A percentile compares a stretch with the other conserved stretches of the same genome.
Conservation (phyloP, 2,888 invertebrate species). For the Lissonota sp. region DNA sequence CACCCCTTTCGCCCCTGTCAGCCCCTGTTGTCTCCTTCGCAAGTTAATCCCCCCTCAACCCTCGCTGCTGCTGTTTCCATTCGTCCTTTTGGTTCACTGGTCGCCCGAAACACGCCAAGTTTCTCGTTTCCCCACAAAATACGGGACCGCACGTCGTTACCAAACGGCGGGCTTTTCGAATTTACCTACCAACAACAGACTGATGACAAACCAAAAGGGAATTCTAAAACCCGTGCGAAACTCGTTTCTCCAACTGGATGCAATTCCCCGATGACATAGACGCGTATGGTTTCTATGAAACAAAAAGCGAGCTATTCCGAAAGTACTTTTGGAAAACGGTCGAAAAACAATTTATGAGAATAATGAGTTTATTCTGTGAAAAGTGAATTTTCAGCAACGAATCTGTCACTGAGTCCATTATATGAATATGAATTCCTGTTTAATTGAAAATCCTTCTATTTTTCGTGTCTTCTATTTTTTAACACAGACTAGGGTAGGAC, state of each 20-base stretch:
- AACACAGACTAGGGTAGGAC: too few species aligned
- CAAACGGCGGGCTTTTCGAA: conserved; percentile 37
- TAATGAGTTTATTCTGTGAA: too few species aligned
- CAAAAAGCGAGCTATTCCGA: too few species aligned
- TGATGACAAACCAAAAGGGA: conserved; percentile 7
- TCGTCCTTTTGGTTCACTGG: conserved; percentile 7
- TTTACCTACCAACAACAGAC: conserved; percentile 28
- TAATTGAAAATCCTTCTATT: too few species aligned
- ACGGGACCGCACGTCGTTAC: conserved; percentile 51
- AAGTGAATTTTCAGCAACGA: too few species aligned
- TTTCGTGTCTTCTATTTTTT: too few species aligned
- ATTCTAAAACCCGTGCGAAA: conserved; percentile 42
- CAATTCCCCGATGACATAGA: not conserved
- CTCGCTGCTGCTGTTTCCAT: not conserved
- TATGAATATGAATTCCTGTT: too few species aligned
- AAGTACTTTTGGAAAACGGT: too few species aligned
- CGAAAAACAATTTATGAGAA: too few species aligned
- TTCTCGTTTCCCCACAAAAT: conserved; percentile 48
- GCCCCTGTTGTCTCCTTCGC: conserved; percentile 40
- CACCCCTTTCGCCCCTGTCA: conserved; percentile 6
- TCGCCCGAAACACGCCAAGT: conserved; percentile 39
- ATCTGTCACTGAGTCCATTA: too few species aligned
- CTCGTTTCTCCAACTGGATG: not conserved
- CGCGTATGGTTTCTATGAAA: not conserved
- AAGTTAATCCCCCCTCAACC: conserved; percentile 2